These are phyloP conservation scores for Acanthosepion pharaonis DNA, from an alignment of 2,888 invertebrate species.

Conservation along the genomic window DNA sequence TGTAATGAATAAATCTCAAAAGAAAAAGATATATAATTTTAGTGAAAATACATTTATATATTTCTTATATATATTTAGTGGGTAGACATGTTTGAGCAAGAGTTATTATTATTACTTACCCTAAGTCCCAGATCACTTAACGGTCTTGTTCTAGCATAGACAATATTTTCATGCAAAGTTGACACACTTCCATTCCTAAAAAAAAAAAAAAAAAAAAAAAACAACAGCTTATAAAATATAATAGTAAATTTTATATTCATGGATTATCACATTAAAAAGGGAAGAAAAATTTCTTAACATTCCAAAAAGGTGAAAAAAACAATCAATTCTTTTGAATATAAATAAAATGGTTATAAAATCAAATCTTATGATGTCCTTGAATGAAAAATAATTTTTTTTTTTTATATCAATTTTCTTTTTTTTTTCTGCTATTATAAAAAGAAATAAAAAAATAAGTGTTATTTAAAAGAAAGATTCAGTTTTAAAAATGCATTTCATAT, in stretches of 20 bases:
- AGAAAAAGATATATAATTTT: no score
- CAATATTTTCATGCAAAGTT: slow-evolving; percentile 75
- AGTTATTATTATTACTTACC: slow-evolving; percentile 57
- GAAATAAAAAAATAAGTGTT: background rate
- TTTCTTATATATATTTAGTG: no score
- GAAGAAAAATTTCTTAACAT: no score
- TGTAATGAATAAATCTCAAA: no score
- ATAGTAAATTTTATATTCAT: background rate
- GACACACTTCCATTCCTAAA: slow-evolving; percentile 74
- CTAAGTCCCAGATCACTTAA: slow-evolving; percentile 76
- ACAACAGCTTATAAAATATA: background rate
- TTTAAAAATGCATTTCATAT: no score
- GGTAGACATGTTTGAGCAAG: no score
- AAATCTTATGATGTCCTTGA: no score
- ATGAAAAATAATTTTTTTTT: background rate
- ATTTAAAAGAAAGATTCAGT: no score
- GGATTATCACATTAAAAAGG: background rate
- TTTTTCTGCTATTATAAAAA: background rate
- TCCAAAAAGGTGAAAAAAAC: no score
- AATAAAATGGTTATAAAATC: no score
- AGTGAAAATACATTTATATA: no score
- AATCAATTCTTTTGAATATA: no score
- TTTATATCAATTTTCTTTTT: background rate
- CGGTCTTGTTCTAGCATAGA: slow-evolving; percentile 74
- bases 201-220: background rate